Base-by-base conservation (phyloP, 35 echinoderm and acorn worm species). In the Lytechinus pictus region DNA sequence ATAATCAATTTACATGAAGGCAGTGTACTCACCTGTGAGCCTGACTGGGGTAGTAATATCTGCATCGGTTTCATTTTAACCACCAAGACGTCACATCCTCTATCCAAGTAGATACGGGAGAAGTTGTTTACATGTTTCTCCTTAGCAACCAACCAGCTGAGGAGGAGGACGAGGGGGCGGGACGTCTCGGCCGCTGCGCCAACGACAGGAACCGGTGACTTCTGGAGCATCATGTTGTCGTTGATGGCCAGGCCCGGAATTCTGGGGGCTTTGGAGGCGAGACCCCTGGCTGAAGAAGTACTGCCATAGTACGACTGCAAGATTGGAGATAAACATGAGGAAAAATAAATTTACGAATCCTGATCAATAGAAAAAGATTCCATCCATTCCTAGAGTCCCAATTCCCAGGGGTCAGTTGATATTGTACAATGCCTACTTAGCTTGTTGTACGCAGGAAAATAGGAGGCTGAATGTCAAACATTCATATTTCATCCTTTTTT, bases 61-160 rank as follows among this genome's bases (percentile, higher is more conserved):
- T 99, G 98, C 66, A 94, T n/a, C 4, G 98, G 97, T 24, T 92
- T 94, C 10, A 97, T 54, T 56, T 96, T 95, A 4, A 99, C 92
- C 7, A 92, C 66, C 12, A 99, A 86, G 9, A 99, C 98, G 86
- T 99, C 98, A 95, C 98, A 99, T 6, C 97, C 96, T 54, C 96
- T 92, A 44, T 93, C 87, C 27, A 97, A 27, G 57, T 99, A 99
- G 79, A 97, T 93, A 5, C 93, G 51, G 2, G 94, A 91, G 92
- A 99, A 99, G 91, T 96, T 97, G 21, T 87, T 55, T 10, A 99
- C 94, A 89, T 99, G 98, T 52, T 95, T 95, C 55, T 96, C 95
- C 92, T 99, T 99, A 19, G 98, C 98, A 33, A 95, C 97, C 44
- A 99, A 61, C 98, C 98, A 99, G 94, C 97, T 97, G 9, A 99